Evolutionary conservation across 2,888 invertebrate genomes (phyloP).

Genomic region (Auanema sp.): DNA sequence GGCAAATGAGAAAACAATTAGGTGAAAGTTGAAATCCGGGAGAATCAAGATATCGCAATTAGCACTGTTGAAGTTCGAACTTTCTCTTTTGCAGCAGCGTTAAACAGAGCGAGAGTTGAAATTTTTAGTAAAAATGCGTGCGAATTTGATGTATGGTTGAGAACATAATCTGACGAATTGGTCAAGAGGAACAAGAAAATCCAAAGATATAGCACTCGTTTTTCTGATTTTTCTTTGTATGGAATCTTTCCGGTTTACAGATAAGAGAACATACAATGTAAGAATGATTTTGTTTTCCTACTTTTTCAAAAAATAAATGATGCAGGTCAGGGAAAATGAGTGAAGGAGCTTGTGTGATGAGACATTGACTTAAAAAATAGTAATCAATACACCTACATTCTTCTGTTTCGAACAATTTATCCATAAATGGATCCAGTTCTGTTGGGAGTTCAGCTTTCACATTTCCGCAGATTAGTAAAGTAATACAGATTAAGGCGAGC

Average conservation of each 20-base stretch:
- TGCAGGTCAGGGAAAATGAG: too few relatives aligned
- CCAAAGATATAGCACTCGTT: background rate
- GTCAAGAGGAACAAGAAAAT: background rate
- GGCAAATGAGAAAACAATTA: background rate
- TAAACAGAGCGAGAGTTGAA: too few relatives aligned
- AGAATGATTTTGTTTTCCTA: background rate
- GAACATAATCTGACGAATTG: too few relatives aligned
- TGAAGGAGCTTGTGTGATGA: background rate
- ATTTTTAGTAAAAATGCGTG: background rate
- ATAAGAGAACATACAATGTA: background rate
- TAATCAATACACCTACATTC: constrained; percentile 50
- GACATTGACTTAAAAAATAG: background rate
- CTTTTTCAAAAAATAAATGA: background rate
- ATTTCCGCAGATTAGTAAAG: background rate
- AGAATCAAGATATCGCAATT: too few relatives aligned
- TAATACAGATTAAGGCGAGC: background rate
- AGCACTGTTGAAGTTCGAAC: too few relatives aligned
- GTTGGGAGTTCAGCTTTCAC: constrained; percentile 47
- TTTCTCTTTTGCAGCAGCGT: too few relatives aligned
- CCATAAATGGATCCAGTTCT: constrained; percentile 59
- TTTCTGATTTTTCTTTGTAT: background rate
- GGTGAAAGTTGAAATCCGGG: background rate
- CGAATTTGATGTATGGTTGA: background rate
- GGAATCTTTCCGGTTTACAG: background rate
- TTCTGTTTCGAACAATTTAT: constrained; percentile 56